Conservation (phyloP, 2,888 invertebrate species). For the Rambutsinella grinnellia region DNA sequence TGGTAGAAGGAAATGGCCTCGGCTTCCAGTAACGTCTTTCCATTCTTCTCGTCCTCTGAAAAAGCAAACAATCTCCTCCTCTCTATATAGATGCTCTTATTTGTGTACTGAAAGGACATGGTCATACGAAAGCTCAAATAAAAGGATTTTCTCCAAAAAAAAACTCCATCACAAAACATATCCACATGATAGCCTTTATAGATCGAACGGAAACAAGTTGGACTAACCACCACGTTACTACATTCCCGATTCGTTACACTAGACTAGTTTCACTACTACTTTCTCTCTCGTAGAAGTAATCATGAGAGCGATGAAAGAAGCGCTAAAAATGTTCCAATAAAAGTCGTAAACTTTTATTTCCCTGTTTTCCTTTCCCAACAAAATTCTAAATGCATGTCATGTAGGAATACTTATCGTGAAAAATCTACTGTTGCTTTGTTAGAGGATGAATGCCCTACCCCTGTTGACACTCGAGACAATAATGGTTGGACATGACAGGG, state of each 20-base stretch:
- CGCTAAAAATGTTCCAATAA: slow-evolving; percentile 35
- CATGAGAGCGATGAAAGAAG: slow-evolving; percentile 1
- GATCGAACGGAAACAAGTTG: no score
- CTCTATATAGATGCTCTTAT: neutral
- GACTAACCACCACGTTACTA: no score
- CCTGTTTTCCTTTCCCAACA: slow-evolving; percentile 7
- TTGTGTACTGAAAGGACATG: slow-evolving; percentile 14
- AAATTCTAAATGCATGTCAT: slow-evolving; percentile 2
- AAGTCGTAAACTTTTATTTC: slow-evolving; percentile 47
- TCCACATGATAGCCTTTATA: no score
- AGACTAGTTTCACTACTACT: slow-evolving; percentile 20
- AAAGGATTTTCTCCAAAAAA: slow-evolving; percentile 19
- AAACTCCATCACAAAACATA: no score
- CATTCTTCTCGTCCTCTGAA: slow-evolving; percentile 2
- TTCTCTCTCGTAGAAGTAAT: slow-evolving; percentile 1
- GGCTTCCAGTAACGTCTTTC: slow-evolving; percentile 31
- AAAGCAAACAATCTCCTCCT: slow-evolving; percentile 3
- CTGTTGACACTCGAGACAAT: no score
- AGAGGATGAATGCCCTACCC: no score
- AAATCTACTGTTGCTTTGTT: no score
- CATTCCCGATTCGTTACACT: slow-evolving; percentile 27
- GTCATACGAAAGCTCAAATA: slow-evolving; percentile 25
- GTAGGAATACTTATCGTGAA: slow-evolving; percentile 4
- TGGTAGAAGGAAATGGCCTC: slow-evolving; percentile 37
- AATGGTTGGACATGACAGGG: no score